Base-by-base conservation (phyloP, 2,113 vertebrate genomes). In the Podilymbus podiceps region DNA sequence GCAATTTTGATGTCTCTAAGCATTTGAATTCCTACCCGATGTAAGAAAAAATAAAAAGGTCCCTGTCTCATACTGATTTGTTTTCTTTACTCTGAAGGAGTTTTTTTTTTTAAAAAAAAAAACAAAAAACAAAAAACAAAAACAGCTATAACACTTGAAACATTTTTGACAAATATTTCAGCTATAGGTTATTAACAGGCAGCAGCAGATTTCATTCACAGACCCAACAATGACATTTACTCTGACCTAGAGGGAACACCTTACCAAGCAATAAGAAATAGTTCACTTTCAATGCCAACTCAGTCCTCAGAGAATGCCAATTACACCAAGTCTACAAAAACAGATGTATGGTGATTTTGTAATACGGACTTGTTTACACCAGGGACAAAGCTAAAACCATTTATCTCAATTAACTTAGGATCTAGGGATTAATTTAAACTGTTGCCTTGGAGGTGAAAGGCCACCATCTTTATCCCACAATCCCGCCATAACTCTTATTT, bases 341-440 rank as follows among this genome's bases (percentile, higher is more conserved):
- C 75, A 97, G 93, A 97, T 97, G 90, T 96, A 97, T 35, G 13
- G 89, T n/a, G 69, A 97, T 97, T 97, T 95, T 86, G 82, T 71
- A 68, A 94, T 94, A 91, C 47, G 69, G 93, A 95, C 94, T 96
- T 85, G 90, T 97, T 97, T 95, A 97, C 97, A 93, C 95, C 23
- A 97, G 97, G 97, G 97, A 97, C 89, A 90, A 96, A 98, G 67
- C 49, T 91, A 76, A 95, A 97, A 59, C 77, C 90, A 98, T 98
- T 98, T 96, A 97, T 98, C 97, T 98, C 98, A 97, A 98, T 98
- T 98, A 97, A 97, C 87, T 97, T 94, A 95, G 69, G 79, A 90
- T 72, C 95, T 66, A 91, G 93, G 92, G 96, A 95, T 96, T 98
- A 97, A 98, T 97, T 94, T 97, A 96, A 97, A 97, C 90, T 95